Evolutionary conservation across 2,113 vertebrate species (phyloP), one percentile per base, ranked within the genome.

Genomic region (Sphyrna mokarran): DNA sequence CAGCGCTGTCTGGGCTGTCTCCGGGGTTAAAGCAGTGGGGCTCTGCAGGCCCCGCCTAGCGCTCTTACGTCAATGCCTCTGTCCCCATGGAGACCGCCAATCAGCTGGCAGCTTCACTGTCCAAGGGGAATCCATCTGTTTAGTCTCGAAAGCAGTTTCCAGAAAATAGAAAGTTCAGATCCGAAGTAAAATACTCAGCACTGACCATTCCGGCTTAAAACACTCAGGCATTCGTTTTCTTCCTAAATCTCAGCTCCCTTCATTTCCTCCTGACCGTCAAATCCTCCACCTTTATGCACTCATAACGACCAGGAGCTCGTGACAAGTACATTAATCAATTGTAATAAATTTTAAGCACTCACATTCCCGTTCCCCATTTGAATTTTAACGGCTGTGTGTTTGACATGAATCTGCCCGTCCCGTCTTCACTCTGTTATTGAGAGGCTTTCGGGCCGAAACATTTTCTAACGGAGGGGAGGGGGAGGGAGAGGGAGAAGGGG

Each of bases 41-140:
- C 26, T 14, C 54, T 63, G 87, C 54, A 90, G 87, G 26, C 11
- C 87, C 48, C 54, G 54, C 9, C 61, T 20, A n/a, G n/a, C n/a
- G 69, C n/a, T 1, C 11, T 23, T 3, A 95, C 93, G 93, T 95
- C 91, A 95, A 70, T 26, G 68, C 68, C 68, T 26, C 66, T 10
- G 2, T 94, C 37, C 68, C 93, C 93, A 48, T 95, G 93, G 93
- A 40, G 70, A 95, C 93, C 23, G 40, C 68, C 93, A 94, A 68
- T 94, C 91, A 94, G 18, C 91, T 23, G 18, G 6, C 20, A 91
- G 87, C 91, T 37, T 18, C 63, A 72, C 40, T 43, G 40, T 70
- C 93, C 63, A 48, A 72, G 93, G 93, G 48, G 93, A 95, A 95
- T 72, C 66, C 93, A 69, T 43, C 66, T 40, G 68, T 48, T 23